phyloP scores from a whole-genome alignment of 2,113 vertebrate genomes.

The Oenanthe melanoleuca region DNA sequence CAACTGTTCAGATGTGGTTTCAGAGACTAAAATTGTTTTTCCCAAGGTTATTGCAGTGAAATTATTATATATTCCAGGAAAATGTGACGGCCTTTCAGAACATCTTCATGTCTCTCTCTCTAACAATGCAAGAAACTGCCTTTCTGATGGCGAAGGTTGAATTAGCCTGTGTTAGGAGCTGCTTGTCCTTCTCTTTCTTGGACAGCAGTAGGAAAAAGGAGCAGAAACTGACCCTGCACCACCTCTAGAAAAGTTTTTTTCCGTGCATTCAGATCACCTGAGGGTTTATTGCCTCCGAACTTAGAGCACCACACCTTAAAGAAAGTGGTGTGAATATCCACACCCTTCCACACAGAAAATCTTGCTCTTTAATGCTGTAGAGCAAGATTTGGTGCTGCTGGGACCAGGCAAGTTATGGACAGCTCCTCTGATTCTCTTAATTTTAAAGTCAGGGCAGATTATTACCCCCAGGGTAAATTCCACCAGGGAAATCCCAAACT shows the following conservation, averaged over 20 bases:
- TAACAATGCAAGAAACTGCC: neutral
- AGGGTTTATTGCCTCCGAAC: neutral
- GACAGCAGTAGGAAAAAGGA: neutral
- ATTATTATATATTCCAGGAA: neutral
- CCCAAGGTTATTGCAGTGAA: neutral
- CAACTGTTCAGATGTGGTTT: neutral
- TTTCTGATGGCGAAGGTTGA: neutral
- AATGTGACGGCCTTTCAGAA: neutral
- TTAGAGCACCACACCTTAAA: neutral
- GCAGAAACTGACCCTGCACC: neutral
- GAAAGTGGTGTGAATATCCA: neutral
- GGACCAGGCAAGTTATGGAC: neutral
- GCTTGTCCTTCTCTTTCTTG: neutral
- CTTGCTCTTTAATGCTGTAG: neutral
- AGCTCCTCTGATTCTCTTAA: neutral
- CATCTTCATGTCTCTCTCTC: neutral
- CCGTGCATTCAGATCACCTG: neutral
- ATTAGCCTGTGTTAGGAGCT: neutral
- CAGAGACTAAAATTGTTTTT: neutral
- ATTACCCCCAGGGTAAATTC: neutral
- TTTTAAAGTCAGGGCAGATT: neutral
- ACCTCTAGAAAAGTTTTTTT: neutral
- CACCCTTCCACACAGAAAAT: neutral
- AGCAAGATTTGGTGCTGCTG: neutral
- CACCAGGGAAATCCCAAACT: neutral